Base-by-base conservation (phyloP, 1,140 invertebrate species). In the Nymphalis io region DNA sequence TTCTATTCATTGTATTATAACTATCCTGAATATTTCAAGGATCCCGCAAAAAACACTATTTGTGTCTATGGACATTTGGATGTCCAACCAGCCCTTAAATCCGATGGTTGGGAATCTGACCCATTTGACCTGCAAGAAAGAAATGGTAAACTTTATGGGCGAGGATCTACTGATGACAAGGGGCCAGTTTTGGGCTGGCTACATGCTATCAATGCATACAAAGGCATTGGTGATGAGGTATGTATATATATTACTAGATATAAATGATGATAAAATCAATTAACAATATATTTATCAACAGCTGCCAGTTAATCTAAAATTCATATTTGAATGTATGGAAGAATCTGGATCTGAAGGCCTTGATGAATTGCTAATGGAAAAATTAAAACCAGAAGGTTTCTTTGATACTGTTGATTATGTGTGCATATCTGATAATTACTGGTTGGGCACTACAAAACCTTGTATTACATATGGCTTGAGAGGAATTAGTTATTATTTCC, bases 401-500 rank as follows among this genome's bases (percentile, higher is more conserved):
- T 93, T 99, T 15, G 93, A 95, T 64, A 93, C 94, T 85, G 95
- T 98, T 0, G 98, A 99, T 88, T 99, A 95, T 92, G 97, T 99
- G 38, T 99, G 98, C 86, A 99, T 99, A 81, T 99, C 98, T 48
- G 99, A 99, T 85, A 99, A 99, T 92, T 99, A 99, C 83, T 99
- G 98, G 99, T 89, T 99, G 18, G 98, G 98, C 8, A 99, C 96
- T 42, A 96, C 95, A 12, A 98, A 98, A 85, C 99, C 99, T 0
- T 99, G 98, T 87, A 94, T 99, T 46, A 99, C 98, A 1, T 99
- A 99, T 93, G 98, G 98, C 5, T 93, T 99, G 0, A 93, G 98
- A 79, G 99, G 99, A 15, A 94, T 99, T 48, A 97, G 96, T 82
- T 99, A 99, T 84, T 99, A 98, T 84, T 94, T 94, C 78, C 81